A percentile compares a stretch with the other conserved stretches of the same genome.
Conservation (phyloP, 2,113 vertebrate species). For the Coreoperca whiteheadi region DNA sequence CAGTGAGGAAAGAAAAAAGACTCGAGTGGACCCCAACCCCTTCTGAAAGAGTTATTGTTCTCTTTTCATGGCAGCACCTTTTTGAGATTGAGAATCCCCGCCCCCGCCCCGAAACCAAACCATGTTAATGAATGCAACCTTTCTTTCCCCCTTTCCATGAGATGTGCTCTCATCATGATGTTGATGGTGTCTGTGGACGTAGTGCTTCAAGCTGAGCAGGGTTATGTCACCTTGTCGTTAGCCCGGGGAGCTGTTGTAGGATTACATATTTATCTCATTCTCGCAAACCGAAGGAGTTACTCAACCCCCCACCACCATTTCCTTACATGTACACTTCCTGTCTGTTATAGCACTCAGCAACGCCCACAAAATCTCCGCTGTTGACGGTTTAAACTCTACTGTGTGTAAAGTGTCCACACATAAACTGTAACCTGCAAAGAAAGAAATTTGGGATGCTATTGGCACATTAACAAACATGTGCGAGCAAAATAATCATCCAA, state of each 20-base stretch:
- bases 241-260: constrained; percentile 47
- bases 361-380: not conserved
- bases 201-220: constrained; percentile 67
- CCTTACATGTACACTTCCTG: constrained; percentile 32
- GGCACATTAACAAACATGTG: not conserved
- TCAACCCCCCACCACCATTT: not conserved
- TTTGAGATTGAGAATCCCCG: not conserved
- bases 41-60: constrained; percentile 44
- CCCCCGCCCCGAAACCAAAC: not conserved
- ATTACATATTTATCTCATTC: constrained; percentile 46
- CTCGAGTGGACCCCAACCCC: constrained; percentile 21
- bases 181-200: constrained; percentile 61
- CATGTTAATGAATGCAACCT: constrained; percentile 43
- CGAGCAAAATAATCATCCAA: not conserved
- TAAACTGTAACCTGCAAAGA: not conserved
- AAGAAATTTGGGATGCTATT: not conserved
- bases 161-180: constrained; percentile 46
- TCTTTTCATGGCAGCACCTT: constrained; percentile 20
- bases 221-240: constrained; percentile 69
- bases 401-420: not conserved
- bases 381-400: constrained; percentile 6
- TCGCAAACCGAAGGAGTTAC: constrained; percentile 19
- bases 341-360: not conserved
- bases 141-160: constrained; percentile 28
- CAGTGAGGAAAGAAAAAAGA: constrained; percentile 18